Evolutionary conservation across 2,797 vertebrate species (phyloP).

Genomic region (Hippoglossus hippoglossus): DNA sequence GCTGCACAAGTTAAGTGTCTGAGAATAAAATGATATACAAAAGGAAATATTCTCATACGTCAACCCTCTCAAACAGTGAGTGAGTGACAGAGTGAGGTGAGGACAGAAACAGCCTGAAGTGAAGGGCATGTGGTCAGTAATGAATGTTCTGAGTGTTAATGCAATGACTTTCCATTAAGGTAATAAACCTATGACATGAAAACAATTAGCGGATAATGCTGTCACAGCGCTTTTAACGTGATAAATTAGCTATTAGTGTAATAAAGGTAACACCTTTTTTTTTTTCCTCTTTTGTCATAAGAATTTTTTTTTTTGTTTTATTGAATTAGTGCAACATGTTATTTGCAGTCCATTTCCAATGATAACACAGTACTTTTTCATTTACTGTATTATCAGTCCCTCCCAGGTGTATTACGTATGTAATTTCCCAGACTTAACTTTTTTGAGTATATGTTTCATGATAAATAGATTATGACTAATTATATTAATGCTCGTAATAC

Average conservation of each 20-base stretch:
- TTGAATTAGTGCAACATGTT: background rate
- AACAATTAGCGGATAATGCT: constrained; percentile 35
- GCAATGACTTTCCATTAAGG: constrained; percentile 24
- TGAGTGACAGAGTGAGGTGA: constrained; percentile 1
- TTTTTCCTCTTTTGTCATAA: constrained; percentile 11
- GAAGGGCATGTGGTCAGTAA: constrained; percentile 13
- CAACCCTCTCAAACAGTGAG: constrained; percentile 2
- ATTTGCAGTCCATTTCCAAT: background rate
- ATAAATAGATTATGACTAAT: background rate
- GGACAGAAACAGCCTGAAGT: constrained; percentile 2
- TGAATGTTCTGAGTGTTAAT: constrained; percentile 19
- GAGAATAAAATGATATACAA: background rate
- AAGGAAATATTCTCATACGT: constrained; percentile 3
- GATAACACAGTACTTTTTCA: background rate
- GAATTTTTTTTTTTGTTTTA: constrained; percentile 18
- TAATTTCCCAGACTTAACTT: background rate
- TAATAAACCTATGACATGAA: constrained; percentile 29
- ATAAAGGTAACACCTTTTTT: constrained; percentile 1
- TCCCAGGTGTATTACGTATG: background rate
- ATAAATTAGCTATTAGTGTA: constrained; percentile 20
- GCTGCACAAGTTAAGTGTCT: too few species aligned
- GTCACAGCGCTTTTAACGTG: constrained; percentile 20
- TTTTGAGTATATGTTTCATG: background rate
- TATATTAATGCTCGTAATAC: background rate
- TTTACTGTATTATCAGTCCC: background rate